Conservation (phyloP, 2,888 invertebrate genomes). For the Alcis repandata region DNA sequence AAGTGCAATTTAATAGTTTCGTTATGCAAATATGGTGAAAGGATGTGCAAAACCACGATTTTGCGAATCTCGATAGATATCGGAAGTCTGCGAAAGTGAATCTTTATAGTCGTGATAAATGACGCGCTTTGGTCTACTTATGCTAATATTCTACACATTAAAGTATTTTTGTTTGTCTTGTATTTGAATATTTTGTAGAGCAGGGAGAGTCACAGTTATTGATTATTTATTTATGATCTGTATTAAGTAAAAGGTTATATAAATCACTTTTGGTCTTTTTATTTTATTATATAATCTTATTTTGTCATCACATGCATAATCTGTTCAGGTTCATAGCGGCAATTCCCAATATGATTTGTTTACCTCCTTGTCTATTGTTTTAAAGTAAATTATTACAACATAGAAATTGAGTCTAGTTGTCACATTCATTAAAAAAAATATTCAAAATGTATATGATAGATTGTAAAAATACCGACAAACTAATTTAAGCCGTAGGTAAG, state of each 20-base stretch:
- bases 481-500: no score
- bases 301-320: not conserved
- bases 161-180: not conserved
- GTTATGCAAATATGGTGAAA: conserved; percentile 68
- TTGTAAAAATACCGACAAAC: no score
- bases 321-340: not conserved
- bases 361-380: no score
- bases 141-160: conserved; percentile 15
- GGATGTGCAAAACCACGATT: conserved; percentile 53
- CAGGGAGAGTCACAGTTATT: not conserved
- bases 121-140: conserved; percentile 21
- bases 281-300: conserved; percentile 1
- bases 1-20: conserved; percentile 41
- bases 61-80: conserved; percentile 34
- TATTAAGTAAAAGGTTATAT: not conserved
- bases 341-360: no score
- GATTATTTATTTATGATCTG: conserved; percentile 1
- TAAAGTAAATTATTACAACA: no score
- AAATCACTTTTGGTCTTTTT: not conserved
- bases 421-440: no score
- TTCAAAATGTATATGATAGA: no score
- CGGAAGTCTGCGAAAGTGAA: conserved; percentile 52
- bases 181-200: conserved; percentile 1
- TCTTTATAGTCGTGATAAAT: conserved; percentile 32
- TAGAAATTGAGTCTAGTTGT: no score